A percentile compares a stretch with the other conserved stretches of the same genome.
These are phyloP conservation scores for Luidia sarsii DNA, from an alignment of 53 echinoderm and acorn worm species.

Conservation along the genomic window DNA sequence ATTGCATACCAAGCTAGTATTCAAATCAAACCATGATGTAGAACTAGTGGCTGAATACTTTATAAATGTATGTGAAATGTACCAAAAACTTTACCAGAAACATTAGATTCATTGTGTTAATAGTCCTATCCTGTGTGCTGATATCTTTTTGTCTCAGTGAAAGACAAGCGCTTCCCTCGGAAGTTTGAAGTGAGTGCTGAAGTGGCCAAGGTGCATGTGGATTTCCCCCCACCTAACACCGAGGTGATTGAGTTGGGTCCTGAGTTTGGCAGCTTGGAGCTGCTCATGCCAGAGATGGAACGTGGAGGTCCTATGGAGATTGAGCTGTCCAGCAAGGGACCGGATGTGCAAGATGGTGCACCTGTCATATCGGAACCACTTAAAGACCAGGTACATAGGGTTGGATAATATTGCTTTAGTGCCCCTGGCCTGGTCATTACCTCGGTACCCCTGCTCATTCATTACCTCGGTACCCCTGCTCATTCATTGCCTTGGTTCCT, in stretches of 20 bases:
- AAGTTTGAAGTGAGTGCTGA: conserved; percentile 71
- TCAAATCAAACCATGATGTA: too few relatives aligned
- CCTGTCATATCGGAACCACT: conserved; percentile 67
- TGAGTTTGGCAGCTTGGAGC: conserved; percentile 45
- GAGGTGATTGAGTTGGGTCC: conserved; percentile 72
- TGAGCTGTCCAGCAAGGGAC: conserved; percentile 28
- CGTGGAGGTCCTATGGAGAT: conserved; percentile 49
- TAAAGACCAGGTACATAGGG: conserved; percentile 89
- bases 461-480: too few relatives aligned
- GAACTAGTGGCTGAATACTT: too few relatives aligned
- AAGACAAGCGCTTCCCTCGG: conserved; percentile 68
- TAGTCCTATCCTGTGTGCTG: too few relatives aligned
- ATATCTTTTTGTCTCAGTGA: conserved; percentile 31
- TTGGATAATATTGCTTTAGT: too few relatives aligned
- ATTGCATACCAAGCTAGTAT: too few relatives aligned
- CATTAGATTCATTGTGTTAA: too few relatives aligned
- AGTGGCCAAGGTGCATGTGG: conserved; percentile 80
- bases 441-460: too few relatives aligned
- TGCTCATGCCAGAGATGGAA: conserved; percentile 61
- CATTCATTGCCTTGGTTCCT: too few relatives aligned
- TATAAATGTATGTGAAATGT: too few relatives aligned
- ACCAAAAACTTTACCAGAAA: too few relatives aligned
- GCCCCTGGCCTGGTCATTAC: too few relatives aligned
- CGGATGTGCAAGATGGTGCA: conserved; percentile 33
- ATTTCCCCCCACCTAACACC: conserved; percentile 63